These are phyloP conservation scores for Paracyclopina nana DNA, from an alignment of 1,140 invertebrate genomes.

Conservation along the genomic window DNA sequence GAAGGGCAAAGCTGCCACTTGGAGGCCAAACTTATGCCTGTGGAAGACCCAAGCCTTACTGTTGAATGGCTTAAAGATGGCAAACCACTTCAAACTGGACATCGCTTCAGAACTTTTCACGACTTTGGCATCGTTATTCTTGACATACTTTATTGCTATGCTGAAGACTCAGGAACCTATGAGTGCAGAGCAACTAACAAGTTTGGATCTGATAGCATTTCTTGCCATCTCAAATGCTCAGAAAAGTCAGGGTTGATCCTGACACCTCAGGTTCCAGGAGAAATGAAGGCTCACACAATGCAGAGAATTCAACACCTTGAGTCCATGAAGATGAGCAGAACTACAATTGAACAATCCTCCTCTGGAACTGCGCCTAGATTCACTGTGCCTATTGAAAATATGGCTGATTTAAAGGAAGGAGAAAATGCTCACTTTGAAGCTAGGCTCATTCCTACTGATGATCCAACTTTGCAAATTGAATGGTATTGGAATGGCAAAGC, in stretches of 20 bases:
- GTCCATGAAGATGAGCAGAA: slow-evolving; percentile 46
- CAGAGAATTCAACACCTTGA: slow-evolving; percentile 82
- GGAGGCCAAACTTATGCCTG: slow-evolving; percentile 63
- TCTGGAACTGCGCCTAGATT: slow-evolving; percentile 63
- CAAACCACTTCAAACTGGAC: slow-evolving; percentile 70
- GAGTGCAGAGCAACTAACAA: slow-evolving; percentile 80
- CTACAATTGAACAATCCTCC: slow-evolving; percentile 38
- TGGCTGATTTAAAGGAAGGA: slow-evolving; percentile 61
- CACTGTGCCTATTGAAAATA: slow-evolving; percentile 64
- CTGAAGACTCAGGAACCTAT: slow-evolving; percentile 83
- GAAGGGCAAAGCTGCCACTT: slow-evolving; percentile 89
- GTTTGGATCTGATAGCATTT: slow-evolving; percentile 67
- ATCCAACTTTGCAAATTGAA: slow-evolving; percentile 78
- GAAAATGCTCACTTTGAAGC: slow-evolving; percentile 90
- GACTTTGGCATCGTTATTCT: slow-evolving; percentile 90
- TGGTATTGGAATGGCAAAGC: slow-evolving; percentile 89
- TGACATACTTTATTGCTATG: slow-evolving; percentile 88
- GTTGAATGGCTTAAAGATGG: slow-evolving; percentile 92
- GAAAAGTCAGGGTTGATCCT: slow-evolving; percentile 79
- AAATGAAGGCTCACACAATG: slow-evolving; percentile 65
- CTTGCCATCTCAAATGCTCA: slow-evolving; percentile 58
- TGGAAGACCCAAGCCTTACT: slow-evolving; percentile 62
- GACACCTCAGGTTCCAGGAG: slow-evolving; percentile 71
- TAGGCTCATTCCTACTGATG: slow-evolving; percentile 69
- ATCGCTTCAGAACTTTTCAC: slow-evolving; percentile 85